Base-by-base conservation (phyloP, 2,113 vertebrate genomes). In the Opisthocomus hoazin region DNA sequence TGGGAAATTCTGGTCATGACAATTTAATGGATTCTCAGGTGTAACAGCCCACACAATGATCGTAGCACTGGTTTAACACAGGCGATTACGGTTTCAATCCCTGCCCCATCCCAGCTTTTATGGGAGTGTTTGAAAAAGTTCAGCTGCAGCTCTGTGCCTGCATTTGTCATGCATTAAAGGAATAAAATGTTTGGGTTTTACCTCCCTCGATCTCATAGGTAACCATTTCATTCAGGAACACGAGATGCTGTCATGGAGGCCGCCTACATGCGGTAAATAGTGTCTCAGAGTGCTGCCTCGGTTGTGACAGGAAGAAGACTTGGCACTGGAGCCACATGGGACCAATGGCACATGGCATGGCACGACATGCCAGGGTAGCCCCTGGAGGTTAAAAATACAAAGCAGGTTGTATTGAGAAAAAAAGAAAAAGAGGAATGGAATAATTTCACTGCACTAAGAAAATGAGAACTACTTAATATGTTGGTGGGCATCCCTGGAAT, bases 381-480 rank as follows among this genome's bases (percentile, higher is more conserved):
- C 10, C 13, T 3, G 1, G 29, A 76, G 51, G 73, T 43, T 43
- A 46, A 21, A 86, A 88, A 80, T 50, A 80, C 48, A 76, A 90
- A 68, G 34, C 15, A 71, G 4, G 14, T 22, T 36, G 5, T 79
- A 61, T 17, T 83, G 66, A 92, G 66, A 45, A 94, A 89, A 58
- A 87, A 54, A 19, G 8, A 69, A 89, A 92, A 63, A 36, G 4
- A 92, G 16, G 37, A 96, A 95, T 51, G 16, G 37, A 96, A 95
- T 51, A 65, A 37, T 94, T 95, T 96, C 70, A 86, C 37, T 75
- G n/a, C 41, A 29, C 58, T 57, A 9, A 60, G 66, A 94, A 96
- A 79, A 91, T 76, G 81, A 95, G 61, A 95, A 73, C 91, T 94
- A 57, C 84, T 97, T 97, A 95, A 65, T 81, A 97, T 94, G 94